Evolutionary conservation across 1,140 invertebrate species (phyloP).

Genomic region (Caenorhabditis elegans): DNA sequence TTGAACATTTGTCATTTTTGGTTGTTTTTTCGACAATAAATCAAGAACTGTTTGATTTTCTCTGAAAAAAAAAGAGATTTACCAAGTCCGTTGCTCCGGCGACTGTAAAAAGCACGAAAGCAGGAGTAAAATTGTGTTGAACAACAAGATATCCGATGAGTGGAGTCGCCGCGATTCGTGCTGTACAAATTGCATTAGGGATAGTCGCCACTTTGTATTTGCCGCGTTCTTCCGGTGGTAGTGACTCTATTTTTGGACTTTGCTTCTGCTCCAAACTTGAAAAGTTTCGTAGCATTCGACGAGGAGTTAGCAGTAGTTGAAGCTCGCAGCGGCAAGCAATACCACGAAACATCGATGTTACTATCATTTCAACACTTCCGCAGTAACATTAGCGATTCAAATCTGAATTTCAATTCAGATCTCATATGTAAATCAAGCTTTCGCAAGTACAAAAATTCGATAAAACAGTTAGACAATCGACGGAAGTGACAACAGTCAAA

Average conservation of each 20-base stretch:
- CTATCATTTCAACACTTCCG: not conserved
- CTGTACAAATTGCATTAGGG: slow-evolving; percentile 75
- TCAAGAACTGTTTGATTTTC: no score
- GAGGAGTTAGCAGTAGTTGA: not conserved
- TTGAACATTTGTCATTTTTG: no score
- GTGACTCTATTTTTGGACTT: not conserved
- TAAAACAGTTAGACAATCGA: not conserved
- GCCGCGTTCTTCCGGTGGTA: slow-evolving; percentile 31
- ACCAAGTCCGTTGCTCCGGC: slow-evolving; percentile 84
- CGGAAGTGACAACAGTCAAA: not conserved
- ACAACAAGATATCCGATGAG: slow-evolving; percentile 82
- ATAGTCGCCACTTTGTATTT: slow-evolving; percentile 81
- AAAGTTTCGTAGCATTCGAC: not conserved
- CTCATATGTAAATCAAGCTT: no score
- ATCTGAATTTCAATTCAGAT: no score
- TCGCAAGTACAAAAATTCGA: no score
- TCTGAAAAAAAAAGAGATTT: slow-evolving; percentile 63
- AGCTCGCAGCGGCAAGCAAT: not conserved
- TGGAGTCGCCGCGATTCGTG: slow-evolving; percentile 80
- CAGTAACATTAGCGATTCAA: not conserved
- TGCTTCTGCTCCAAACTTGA: not conserved
- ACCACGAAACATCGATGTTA: not conserved
- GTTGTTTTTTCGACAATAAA: no score
- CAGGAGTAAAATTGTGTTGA: slow-evolving; percentile 76
- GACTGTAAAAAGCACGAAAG: slow-evolving; percentile 76